phyloP scores from a whole-genome alignment of 2,888 invertebrate species.

The Crocallis elinguaria region DNA sequence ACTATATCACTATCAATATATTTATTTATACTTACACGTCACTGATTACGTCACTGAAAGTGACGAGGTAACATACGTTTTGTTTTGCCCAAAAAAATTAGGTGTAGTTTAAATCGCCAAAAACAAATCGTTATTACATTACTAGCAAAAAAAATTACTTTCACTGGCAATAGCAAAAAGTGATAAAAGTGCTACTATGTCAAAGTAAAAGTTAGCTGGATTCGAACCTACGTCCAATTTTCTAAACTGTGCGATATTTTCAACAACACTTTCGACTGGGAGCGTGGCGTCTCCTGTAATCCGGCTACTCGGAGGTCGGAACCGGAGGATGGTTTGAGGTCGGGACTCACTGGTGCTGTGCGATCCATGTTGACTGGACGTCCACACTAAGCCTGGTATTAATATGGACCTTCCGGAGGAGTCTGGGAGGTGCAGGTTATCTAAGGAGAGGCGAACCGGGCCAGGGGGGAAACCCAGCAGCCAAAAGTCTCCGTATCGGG shows the following conservation, averaged over 20 bases:
- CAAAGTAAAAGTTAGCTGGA: background rate
- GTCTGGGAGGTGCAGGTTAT: slow-evolving; percentile 89
- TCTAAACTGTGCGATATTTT: slow-evolving; percentile 2
- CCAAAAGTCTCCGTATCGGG: slow-evolving; percentile 99
- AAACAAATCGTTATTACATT: too few relatives aligned
- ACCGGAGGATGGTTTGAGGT: slow-evolving; percentile 96
- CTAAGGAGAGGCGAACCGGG: slow-evolving; percentile 99
- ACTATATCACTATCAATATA: too few relatives aligned
- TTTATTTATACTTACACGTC: too few relatives aligned
- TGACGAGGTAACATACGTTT: too few relatives aligned
- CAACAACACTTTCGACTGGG: slow-evolving; percentile 86
- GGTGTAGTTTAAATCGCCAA: too few relatives aligned
- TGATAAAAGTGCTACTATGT: background rate
- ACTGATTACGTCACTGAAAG: too few relatives aligned
- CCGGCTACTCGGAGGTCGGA: slow-evolving; percentile 97
- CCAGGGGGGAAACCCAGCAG: slow-evolving; percentile 99
- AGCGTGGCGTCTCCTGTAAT: slow-evolving; percentile 99
- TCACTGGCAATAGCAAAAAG: too few relatives aligned
- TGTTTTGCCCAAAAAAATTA: too few relatives aligned
- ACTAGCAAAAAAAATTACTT: too few relatives aligned
- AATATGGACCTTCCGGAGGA: slow-evolving; percentile 97
- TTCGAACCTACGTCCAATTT: background rate
- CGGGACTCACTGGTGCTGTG: slow-evolving; percentile 70
- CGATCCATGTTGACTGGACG: slow-evolving; percentile 91
- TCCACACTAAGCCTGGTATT: slow-evolving; percentile 99